Base-by-base conservation (phyloP, 2,888 invertebrate genomes). In the Calameuta pallipes region DNA sequence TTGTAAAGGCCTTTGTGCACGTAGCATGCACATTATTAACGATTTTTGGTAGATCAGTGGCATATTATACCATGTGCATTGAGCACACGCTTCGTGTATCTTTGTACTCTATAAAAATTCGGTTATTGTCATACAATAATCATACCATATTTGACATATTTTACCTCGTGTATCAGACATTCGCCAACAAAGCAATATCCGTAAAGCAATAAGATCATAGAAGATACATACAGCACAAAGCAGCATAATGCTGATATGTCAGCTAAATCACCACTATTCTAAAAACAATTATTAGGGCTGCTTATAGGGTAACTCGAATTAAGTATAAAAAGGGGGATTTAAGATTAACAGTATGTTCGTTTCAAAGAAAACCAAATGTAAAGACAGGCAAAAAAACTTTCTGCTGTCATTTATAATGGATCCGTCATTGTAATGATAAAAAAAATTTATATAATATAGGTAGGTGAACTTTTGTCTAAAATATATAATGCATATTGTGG, bases 21-120 rank as follows among this genome's bases (percentile, higher is more conserved):
- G 90, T 82, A 92, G 92, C 91, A 94, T 92, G 6, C 93, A 92
- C 73, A 94, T 91, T 78, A 92, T 87, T 35, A 94, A 85, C 9
- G 89, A 87, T 13, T 90, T 91, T 31, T 90, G 90, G 84, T 93
- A 94, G 79, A 86, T 86, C 0, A 83, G 83, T 77, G 92, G 88
- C 85, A 94, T 93, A 11, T 93, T 92, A 75, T 93, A 91, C 94
- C 94, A 94, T 3, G 92, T 92, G 81, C 93, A 93, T 76, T 92
- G 91, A 84, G 94, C 94, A 82, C 94, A 86, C 74, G 92, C 92
- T 56, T 93, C 91, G 0, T 92, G 90, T 3, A 94, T 89, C 1
- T 92, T 88, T 83, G 92, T 91, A 82, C 94, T 93, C 85, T 85
- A 71, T 33, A 86, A 30, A 30, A 37, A 36, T 30, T 34, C 11